phyloP scores from a whole-genome alignment of 2,888 invertebrate genomes.

The Pimpla rufipes region DNA sequence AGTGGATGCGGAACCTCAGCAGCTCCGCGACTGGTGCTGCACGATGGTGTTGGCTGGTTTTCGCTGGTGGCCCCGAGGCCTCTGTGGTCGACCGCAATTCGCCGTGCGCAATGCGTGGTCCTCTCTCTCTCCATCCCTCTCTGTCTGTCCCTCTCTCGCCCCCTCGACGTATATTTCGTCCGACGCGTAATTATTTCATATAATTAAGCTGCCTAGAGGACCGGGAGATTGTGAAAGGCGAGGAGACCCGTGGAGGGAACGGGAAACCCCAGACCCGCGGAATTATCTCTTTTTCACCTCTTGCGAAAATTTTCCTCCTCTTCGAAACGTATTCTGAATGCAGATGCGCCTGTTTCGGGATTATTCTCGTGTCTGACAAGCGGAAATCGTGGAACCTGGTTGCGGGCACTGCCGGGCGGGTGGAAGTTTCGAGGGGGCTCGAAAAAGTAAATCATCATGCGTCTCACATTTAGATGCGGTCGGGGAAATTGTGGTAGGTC shows the following conservation, averaged over 20 bases:
- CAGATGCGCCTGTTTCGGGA: neutral
- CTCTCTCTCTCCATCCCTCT: conserved; percentile 46
- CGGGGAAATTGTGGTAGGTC: no score
- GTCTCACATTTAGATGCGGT: no score
- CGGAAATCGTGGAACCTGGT: no score
- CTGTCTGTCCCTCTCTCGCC: neutral
- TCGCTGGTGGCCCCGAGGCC: conserved; percentile 64
- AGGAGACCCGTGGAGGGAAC: neutral
- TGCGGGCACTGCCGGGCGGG: no score
- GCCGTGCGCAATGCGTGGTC: conserved; percentile 74
- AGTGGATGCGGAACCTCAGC: conserved; percentile 61
- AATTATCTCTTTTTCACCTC: conserved; percentile 29
- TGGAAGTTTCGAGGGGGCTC: no score
- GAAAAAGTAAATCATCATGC: no score
- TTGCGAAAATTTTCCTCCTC: neutral
- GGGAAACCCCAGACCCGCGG: neutral
- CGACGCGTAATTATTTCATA: conserved; percentile 79
- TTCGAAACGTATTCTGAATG: neutral
- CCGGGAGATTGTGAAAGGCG: conserved; percentile 10
- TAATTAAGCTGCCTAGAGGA: conserved; percentile 76
- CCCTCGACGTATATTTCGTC: conserved; percentile 71
- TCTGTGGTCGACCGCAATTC: conserved; percentile 78
- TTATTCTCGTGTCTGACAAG: neutral
- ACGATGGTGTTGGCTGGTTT: conserved; percentile 62
- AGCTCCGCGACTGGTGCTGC: conserved; percentile 71